Conservation (phyloP, 2,888 invertebrate genomes). For the Hemicrepidius hirtus region DNA sequence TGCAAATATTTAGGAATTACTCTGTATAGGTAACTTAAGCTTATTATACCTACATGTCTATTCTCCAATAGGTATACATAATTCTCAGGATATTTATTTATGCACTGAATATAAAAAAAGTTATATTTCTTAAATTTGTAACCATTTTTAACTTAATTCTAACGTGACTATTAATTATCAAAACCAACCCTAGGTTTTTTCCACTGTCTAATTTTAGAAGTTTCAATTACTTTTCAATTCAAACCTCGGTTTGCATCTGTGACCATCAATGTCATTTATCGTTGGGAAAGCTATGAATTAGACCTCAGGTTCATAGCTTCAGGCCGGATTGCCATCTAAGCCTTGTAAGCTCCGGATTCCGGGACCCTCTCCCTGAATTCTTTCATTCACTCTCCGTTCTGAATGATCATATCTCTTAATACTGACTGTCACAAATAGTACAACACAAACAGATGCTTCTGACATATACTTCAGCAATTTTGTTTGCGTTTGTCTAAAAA, state of each 20-base stretch:
- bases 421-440: constrained; percentile 58
- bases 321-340: constrained; percentile 57
- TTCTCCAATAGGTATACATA: no score
- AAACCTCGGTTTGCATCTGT: constrained; percentile 41
- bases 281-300: constrained; percentile 49
- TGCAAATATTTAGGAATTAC: no score
- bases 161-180: no score
- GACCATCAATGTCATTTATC: constrained; percentile 49
- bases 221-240: constrained; percentile 33
- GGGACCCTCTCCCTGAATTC: constrained; percentile 53
- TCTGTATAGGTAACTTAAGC: no score
- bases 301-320: constrained; percentile 56
- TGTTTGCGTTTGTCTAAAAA: background rate
- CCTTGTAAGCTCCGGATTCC: constrained; percentile 59
- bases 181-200: no score
- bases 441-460: constrained; percentile 59
- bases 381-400: constrained; percentile 50
- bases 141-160: no score
- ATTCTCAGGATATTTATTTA: no score
- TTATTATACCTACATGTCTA: no score
- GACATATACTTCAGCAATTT: constrained; percentile 43
- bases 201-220: background rate
- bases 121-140: no score
- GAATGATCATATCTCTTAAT: constrained; percentile 56
- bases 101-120: no score